Evolutionary conservation across 2,888 invertebrate genomes (phyloP).

Genomic region (Ptychoptera albimana): DNA sequence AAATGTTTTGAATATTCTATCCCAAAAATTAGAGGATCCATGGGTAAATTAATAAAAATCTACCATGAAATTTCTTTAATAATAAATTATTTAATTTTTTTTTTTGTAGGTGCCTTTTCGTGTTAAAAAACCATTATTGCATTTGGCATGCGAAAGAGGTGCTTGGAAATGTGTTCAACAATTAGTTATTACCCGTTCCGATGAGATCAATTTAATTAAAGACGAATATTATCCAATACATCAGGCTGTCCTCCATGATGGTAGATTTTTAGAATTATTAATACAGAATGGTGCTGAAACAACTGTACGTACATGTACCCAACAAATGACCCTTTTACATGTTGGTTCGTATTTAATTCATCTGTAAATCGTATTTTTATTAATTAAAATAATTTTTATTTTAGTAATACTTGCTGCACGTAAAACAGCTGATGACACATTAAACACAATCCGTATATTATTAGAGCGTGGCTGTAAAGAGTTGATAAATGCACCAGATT

Average conservation of each 20-base stretch:
- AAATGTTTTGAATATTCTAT: slow-evolving; percentile 45
- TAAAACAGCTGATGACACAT: slow-evolving; percentile 53
- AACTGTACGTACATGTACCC: slow-evolving; percentile 49
- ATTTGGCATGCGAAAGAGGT: slow-evolving; percentile 52
- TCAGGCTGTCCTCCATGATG: slow-evolving; percentile 55
- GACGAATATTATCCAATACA: slow-evolving; percentile 68
- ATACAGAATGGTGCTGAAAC: slow-evolving; percentile 54
- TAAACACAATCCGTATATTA: slow-evolving; percentile 48
- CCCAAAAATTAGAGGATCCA: slow-evolving; percentile 51
- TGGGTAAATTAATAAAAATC: slow-evolving; percentile 32
- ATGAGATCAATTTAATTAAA: slow-evolving; percentile 52
- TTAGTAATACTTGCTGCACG: slow-evolving; percentile 49
- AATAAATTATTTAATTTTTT: background rate
- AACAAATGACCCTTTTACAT: slow-evolving; percentile 53
- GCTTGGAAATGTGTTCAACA: slow-evolving; percentile 57
- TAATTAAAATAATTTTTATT: slow-evolving; percentile 8
- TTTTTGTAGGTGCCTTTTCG: slow-evolving; percentile 32
- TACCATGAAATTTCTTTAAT: no score
- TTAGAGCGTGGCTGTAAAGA: slow-evolving; percentile 58
- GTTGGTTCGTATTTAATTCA: slow-evolving; percentile 31
- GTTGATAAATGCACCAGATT: slow-evolving; percentile 54
- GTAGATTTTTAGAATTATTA: slow-evolving; percentile 47
- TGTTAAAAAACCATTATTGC: slow-evolving; percentile 43
- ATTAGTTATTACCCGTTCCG: slow-evolving; percentile 44
- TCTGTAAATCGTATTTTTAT: background rate